Evolutionary conservation across 2,888 invertebrate genomes (phyloP), one percentile per base, ranked within the genome.

Genomic region (Anoplius nigerrimus): DNA sequence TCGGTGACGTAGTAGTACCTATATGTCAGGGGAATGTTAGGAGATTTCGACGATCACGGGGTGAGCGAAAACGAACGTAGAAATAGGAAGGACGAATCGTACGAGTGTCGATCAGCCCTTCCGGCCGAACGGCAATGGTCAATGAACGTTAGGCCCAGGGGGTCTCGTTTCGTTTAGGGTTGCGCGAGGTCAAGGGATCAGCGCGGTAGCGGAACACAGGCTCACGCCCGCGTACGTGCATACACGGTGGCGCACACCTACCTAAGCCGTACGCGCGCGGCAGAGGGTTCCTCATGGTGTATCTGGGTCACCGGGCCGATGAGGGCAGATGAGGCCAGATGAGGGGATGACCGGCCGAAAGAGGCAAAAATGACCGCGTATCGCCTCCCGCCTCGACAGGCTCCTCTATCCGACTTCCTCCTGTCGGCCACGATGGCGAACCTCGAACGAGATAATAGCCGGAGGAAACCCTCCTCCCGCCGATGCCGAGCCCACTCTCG

Each of bases 281-380:
- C 73, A 74, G 75, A 78, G 80, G 80, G 76, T 81, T 80, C 79
- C 80, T 82, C 76, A 74, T 81, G 65, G 74, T 66, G 70, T 78
- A 88, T 88, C 80, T 88, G 82, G 88, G 88, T 88, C 88, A 88
- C 82, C 84, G 84, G 86, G 86, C 83, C 87, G 85, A 85, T 82
- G 85, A 85, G 82, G 84, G 82, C 83, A 76, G 84, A 84, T 81
- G 84, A 83, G 84, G 87, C 88, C 83, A 76, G 84, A 84, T 81
- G 84, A 83, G 84, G 87, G 88, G 87, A 84, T 83, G 86, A 80
- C 81, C 78, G 78, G 67, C 80, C 80, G 78, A 80, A 85, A 82
- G 82, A 82, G 81, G 77, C 71, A 71, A 69, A 66, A 66, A 71
- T 65, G 55, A 46, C 54, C 54, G 61, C 65, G 61, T 69, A 61